Conservation (phyloP, 2,797 vertebrate species). For the Scolopax rusticola region DNA sequence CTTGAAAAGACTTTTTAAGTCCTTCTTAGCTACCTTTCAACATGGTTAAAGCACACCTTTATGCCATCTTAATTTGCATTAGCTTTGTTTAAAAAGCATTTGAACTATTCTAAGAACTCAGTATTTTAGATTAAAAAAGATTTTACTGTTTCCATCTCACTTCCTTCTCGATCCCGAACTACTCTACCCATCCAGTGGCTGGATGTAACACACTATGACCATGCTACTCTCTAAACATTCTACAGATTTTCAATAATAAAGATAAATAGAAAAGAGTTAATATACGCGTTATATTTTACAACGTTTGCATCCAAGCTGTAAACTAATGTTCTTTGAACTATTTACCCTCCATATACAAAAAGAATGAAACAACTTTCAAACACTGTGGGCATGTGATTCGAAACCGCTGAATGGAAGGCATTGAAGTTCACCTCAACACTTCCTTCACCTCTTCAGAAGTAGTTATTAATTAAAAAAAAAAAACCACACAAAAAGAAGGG, state of each 20-base stretch:
- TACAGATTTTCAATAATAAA: conserved; percentile 80
- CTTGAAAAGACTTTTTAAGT: conserved; percentile 72
- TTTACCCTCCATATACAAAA: conserved; percentile 81
- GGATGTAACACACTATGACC: conserved; percentile 71
- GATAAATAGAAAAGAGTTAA: conserved; percentile 85
- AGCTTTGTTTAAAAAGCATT: conserved; percentile 75
- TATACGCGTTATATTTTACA: conserved; percentile 84
- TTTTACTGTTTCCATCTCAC: conserved; percentile 65
- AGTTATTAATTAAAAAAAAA: conserved; percentile 42
- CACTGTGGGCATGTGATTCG: conserved; percentile 75
- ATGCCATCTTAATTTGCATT: conserved; percentile 72
- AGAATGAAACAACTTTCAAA: conserved; percentile 74
- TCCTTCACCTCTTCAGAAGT: conserved; percentile 73
- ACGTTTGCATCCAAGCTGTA: conserved; percentile 82
- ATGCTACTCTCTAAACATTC: conserved; percentile 73
- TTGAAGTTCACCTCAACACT: conserved; percentile 70
- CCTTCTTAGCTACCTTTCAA: conserved; percentile 69
- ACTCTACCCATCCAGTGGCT: conserved; percentile 71
- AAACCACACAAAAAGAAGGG: conserved; percentile 10
- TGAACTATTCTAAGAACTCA: conserved; percentile 75
- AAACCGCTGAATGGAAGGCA: conserved; percentile 79
- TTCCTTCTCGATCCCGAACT: conserved; percentile 68
- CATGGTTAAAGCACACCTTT: conserved; percentile 73
- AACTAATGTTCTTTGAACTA: conserved; percentile 84
- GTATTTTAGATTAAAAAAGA: conserved; percentile 65